These are phyloP conservation scores for Drosophila planitibia DNA, from an alignment of 2,888 invertebrate genomes.

Conservation along the genomic window DNA sequence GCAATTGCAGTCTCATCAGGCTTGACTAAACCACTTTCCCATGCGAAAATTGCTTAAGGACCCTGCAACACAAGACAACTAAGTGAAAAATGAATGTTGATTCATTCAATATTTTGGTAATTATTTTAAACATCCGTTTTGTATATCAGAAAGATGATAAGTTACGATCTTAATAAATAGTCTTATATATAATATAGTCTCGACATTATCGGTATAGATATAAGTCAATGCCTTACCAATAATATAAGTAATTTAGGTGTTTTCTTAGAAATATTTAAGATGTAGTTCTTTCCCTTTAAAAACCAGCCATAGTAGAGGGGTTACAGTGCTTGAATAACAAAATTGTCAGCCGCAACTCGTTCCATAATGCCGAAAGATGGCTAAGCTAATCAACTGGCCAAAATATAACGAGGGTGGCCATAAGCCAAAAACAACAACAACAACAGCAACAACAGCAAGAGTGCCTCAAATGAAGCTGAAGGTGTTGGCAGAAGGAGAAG, in stretches of 20 bases:
- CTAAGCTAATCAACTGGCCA: constrained; percentile 75
- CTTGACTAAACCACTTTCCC: not conserved
- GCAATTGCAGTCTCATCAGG: not conserved
- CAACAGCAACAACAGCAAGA: constrained; percentile 7
- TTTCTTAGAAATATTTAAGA: not conserved
- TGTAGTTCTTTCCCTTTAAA: not conserved
- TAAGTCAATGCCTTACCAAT: not conserved
- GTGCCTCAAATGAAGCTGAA: constrained; percentile 42
- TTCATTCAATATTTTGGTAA: not conserved
- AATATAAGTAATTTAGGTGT: not conserved
- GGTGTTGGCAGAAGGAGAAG: constrained; percentile 27
- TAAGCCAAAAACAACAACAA: constrained; percentile 21
- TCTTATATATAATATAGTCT: not conserved
- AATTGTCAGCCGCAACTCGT: constrained; percentile 30
- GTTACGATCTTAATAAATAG: not conserved
- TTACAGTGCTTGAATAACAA: constrained; percentile 41
- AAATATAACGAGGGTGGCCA: constrained; percentile 67
- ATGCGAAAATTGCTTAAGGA: not conserved
- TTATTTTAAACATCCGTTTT: not conserved
- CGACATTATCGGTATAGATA: not conserved
- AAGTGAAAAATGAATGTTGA: not conserved
- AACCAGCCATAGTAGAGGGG: not conserved
- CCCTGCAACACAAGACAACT: not conserved
- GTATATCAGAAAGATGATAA: not conserved
- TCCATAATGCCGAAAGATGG: constrained; percentile 39